Evolutionary conservation across 2,888 invertebrate species (phyloP).

Genomic region (Seira ritae): DNA sequence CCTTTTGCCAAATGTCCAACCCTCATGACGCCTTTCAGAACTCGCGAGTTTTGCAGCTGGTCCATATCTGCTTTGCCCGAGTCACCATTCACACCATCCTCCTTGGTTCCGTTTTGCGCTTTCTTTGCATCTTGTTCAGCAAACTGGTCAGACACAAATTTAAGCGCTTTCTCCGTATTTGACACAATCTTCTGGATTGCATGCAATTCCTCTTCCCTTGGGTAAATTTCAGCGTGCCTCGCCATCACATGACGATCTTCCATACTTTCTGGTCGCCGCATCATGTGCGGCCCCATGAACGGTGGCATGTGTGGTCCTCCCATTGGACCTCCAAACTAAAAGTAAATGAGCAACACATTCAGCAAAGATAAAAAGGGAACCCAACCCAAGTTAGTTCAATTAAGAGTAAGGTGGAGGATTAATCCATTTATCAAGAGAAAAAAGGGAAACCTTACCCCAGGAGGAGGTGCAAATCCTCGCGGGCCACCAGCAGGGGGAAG

Average conservation of each 20-base stretch:
- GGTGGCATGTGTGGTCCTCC: slow-evolving; percentile 71
- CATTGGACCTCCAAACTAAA: slow-evolving; percentile 45
- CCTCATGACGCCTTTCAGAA: slow-evolving; percentile 97
- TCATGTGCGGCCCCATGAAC: slow-evolving; percentile 78
- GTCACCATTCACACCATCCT: slow-evolving; percentile 26
- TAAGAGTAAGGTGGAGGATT: neutral
- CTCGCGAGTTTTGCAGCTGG: slow-evolving; percentile 81
- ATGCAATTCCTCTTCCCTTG: slow-evolving; percentile 91
- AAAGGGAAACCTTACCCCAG: slow-evolving; percentile 52
- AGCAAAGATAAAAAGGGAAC: neutral
- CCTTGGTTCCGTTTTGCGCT: slow-evolving; percentile 57
- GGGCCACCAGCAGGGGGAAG: slow-evolving; percentile 68
- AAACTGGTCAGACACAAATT: slow-evolving; percentile 93
- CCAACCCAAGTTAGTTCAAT: neutral
- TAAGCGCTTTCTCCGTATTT: slow-evolving; percentile 94
- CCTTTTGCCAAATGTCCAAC: slow-evolving; percentile 95
- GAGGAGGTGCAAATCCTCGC: slow-evolving; percentile 69
- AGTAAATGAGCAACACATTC: neutral
- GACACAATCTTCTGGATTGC: slow-evolving; percentile 94
- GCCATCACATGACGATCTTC: slow-evolving; percentile 97
- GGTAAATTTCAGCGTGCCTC: slow-evolving; percentile 95
- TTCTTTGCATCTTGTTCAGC: slow-evolving; percentile 79
- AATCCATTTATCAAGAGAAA: neutral
- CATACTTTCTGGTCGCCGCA: slow-evolving; percentile 91
- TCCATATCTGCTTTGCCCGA: slow-evolving; percentile 76